These are phyloP conservation scores for Synanthedon andrenaeformis DNA, from an alignment of 2,888 invertebrate genomes.

Conservation along the genomic window DNA sequence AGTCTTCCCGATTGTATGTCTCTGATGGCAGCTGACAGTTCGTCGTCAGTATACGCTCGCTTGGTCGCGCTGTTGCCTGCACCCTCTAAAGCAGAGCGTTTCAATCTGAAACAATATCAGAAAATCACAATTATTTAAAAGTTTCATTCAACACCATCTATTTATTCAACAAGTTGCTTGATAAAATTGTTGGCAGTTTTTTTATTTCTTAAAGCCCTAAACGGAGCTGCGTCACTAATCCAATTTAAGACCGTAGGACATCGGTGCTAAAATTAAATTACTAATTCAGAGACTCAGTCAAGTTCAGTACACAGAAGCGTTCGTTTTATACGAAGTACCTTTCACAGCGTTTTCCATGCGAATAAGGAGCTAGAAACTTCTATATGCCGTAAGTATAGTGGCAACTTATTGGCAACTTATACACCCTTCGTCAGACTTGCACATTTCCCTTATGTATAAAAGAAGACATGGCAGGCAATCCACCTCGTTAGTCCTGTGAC, in stretches of 20 bases:
- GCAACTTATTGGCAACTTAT: no score
- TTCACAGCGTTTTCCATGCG: no score
- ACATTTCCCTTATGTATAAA: no score
- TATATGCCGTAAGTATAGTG: no score
- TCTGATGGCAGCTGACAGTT: conserved; percentile 91
- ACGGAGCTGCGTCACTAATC: neutral
- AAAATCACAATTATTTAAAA: neutral
- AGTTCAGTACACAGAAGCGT: neutral
- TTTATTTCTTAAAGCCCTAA: no score
- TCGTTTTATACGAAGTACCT: neutral
- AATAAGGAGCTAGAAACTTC: no score
- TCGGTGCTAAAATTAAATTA: neutral
- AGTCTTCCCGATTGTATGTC: conserved; percentile 94
- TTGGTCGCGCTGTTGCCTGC: conserved; percentile 72
- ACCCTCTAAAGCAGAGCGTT: conserved; percentile 37
- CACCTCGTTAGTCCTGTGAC: no score
- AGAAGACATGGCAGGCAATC: no score
- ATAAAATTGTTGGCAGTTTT: no score
- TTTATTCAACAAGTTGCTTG: no score
- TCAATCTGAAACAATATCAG: conserved; percentile 50
- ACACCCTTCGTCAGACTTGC: no score
- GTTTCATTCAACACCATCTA: no score
- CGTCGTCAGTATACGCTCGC: conserved; percentile 94
- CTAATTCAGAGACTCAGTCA: neutral
- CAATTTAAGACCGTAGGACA: neutral